Evolutionary conservation across 2,113 vertebrate genomes (phyloP).

Genomic region (Gulo gulo): DNA sequence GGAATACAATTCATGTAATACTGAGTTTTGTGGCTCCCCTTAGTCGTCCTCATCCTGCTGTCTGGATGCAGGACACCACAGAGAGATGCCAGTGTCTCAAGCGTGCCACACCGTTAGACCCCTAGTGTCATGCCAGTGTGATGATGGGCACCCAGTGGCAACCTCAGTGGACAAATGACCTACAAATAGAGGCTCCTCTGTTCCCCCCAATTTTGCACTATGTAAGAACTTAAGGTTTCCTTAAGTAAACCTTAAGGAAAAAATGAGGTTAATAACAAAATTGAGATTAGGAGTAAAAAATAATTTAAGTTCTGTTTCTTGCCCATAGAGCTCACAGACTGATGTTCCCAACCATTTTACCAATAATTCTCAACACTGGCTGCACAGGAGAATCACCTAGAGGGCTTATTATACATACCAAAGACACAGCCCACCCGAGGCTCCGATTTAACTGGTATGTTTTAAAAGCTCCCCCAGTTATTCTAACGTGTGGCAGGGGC

Average conservation of each 20-base stretch:
- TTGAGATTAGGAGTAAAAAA: neutral
- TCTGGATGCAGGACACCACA: neutral
- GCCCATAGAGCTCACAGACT: neutral
- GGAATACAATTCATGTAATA: neutral
- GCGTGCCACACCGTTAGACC: neutral
- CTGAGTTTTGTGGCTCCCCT: neutral
- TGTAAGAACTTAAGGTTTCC: neutral
- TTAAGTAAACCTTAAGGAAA: neutral
- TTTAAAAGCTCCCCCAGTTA: neutral
- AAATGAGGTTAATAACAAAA: neutral
- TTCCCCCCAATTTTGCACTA: neutral
- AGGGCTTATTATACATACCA: neutral
- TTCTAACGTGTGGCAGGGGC: neutral
- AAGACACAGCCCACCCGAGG: neutral
- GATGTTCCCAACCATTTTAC: neutral
- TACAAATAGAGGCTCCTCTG: neutral
- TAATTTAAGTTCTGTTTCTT: neutral
- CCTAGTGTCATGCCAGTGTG: accelerated
- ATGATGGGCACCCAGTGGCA: neutral
- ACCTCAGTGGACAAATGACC: neutral
- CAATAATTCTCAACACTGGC: neutral
- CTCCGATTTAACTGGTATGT: neutral
- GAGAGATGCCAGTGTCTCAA: neutral
- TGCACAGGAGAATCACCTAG: neutral
- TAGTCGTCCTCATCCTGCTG: neutral